Base-by-base conservation (phyloP, 2,797 vertebrate genomes). In the Erpetoichthys calabaricus region DNA sequence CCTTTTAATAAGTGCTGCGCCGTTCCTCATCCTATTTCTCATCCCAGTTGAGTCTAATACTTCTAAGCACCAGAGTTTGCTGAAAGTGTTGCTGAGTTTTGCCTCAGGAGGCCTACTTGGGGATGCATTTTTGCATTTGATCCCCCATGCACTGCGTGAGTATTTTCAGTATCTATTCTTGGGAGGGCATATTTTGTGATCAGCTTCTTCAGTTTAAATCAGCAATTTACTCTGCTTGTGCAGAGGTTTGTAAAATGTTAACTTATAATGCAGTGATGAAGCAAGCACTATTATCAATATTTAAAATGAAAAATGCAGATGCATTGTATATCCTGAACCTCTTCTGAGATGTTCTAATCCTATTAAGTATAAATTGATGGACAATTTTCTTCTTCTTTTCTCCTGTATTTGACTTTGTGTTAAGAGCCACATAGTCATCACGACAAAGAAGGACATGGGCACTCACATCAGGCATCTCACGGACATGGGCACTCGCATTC, bases 51-150 rank as follows among this genome's bases (percentile, higher is more conserved):
- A 95, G 66, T 92, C 92, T 25, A 92, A 93, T 70, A 88, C 89
- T 0, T 85, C 90, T 70, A 80, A 87, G 71, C 90, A 94, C 75
- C 87, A 90, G 67, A 87, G 85, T 70, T 79, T 94, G 58, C 89
- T 96, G 45, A 90, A 92, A 66, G 82, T 94, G 52, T 82, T 96
- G 68, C 85, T 96, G 49, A 94, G 91, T 74, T 96, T 96, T 4
- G 92, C 92, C 1, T 94, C 91, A 0, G 92, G 92, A 2, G 92
- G 92, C 0, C 84, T 96, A 53, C 78, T 96, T 56, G 92, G 92
- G 1, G 92, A 96, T n/a, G 92, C 92, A 60, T 94, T 94, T 66
- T 82, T 96, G 50, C 92, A 96, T 75, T 90, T 96, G 56, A 96
- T 96, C 5, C 92, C 92, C 2, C 92, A 96, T 4, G 92, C 92